Conservation (phyloP, 2,113 vertebrate genomes). For the Galeopterus variegatus region DNA sequence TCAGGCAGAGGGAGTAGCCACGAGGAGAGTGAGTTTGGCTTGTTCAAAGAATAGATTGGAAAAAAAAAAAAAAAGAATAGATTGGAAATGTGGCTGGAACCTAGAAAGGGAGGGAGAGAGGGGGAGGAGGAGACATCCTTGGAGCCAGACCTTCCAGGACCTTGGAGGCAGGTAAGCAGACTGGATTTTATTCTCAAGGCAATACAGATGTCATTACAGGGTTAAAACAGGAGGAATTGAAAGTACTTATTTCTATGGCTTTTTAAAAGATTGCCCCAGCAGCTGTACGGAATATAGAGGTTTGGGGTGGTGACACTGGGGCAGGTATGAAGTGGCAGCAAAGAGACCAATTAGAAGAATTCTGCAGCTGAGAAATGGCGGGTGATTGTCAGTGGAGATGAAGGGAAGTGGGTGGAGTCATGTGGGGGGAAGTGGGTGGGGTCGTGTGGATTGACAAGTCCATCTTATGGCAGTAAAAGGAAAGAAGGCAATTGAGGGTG, state of each 20-base stretch:
- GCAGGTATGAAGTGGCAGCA: neutral
- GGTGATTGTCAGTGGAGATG: neutral
- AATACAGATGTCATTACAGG: neutral
- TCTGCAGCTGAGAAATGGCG: neutral
- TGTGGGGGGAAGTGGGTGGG: neutral
- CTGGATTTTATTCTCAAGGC: neutral
- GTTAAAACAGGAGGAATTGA: rapidly evolving
- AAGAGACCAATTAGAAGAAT: neutral
- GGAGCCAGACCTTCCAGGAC: neutral
- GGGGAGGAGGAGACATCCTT: no score
- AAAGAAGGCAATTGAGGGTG: neutral
- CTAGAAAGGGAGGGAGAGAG: no score
- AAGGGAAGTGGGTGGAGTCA: neutral
- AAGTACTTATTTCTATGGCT: neutral
- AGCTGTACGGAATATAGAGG: neutral
- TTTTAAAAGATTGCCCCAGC: neutral
- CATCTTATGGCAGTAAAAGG: neutral
- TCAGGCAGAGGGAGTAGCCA: neutral
- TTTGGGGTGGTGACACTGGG: rapidly evolving
- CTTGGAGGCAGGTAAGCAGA: neutral
- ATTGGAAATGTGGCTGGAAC: no score
- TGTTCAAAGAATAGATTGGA: neutral
- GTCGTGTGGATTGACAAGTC: no score
- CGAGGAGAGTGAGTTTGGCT: neutral
- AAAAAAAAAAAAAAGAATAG: neutral